phyloP scores from a whole-genome alignment of 2,113 vertebrate genomes.

The Castor canadensis region DNA sequence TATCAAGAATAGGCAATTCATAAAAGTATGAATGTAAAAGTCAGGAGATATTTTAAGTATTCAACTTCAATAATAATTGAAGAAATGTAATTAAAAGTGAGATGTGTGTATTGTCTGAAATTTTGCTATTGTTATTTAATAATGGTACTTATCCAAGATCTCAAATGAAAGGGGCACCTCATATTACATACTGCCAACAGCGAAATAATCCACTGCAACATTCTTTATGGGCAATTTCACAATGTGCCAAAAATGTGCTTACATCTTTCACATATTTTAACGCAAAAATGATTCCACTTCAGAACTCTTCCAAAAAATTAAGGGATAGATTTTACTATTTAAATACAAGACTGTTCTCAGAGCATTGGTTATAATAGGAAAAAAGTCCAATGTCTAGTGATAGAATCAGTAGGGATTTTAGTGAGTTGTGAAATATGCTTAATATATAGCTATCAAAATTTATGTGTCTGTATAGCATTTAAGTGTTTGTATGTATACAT shows the following conservation, averaged over 20 bases:
- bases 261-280: constrained; percentile 9
- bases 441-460: neutral
- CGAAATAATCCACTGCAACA: neutral
- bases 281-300: neutral
- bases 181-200: neutral
- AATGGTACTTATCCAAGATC: neutral
- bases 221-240: neutral
- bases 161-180: neutral
- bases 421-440: neutral
- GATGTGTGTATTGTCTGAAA: neutral
- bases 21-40: constrained; percentile 15
- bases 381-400: neutral
- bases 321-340: neutral
- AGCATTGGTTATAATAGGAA: neutral
- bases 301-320: constrained; percentile 7
- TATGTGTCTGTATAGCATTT: neutral
- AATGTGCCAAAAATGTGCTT: neutral
- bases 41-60: neutral
- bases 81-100: neutral
- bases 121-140: neutral
- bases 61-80: neutral
- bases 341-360: neutral
- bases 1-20: neutral
- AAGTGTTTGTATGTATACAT: neutral
- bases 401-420: too few species aligned